Percentiles rank a stretch among this genome's conserved stretches.
phyloP scores from a whole-genome alignment of 2,888 invertebrate genomes.

The Troides helena region DNA sequence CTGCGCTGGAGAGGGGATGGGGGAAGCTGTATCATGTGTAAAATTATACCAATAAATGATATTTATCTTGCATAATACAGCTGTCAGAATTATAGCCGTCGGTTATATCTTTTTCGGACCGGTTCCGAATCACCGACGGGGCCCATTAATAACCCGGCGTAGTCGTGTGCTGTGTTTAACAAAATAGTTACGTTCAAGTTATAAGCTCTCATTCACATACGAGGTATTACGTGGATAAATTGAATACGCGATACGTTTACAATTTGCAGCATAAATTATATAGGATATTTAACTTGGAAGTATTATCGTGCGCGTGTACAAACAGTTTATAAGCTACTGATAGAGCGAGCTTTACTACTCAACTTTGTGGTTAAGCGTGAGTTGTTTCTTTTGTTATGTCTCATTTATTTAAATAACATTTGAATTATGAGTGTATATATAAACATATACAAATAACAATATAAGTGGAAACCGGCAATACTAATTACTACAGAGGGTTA shows the following conservation, averaged over 20 bases:
- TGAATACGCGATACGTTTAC: background rate
- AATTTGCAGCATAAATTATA: background rate
- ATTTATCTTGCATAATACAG: conserved; percentile 54
- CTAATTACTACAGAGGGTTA: no score
- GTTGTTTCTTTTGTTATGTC: no score
- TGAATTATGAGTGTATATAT: no score
- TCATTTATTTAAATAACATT: no score
- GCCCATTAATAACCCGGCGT: conserved; percentile 29
- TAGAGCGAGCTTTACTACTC: conserved; percentile 34
- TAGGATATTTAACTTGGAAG: conserved; percentile 36
- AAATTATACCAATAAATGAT: conserved; percentile 52
- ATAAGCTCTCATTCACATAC: conserved; percentile 21
- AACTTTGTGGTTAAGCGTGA: background rate
- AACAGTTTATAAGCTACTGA: background rate
- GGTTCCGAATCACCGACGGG: conserved; percentile 30
- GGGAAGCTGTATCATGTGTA: conserved; percentile 45
- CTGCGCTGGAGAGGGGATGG: conserved; percentile 33
- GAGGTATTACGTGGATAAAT: conserved; percentile 24
- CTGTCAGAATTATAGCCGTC: conserved; percentile 44
- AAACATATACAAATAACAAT: no score
- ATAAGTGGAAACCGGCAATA: no score
- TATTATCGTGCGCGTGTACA: conserved; percentile 37
- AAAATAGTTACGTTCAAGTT: conserved; percentile 22
- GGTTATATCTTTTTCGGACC: conserved; percentile 31
- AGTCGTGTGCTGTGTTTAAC: conserved; percentile 25